Percentiles rank a stretch among this genome's conserved stretches.
These are phyloP conservation scores for Spongilla lacustris DNA, from an alignment of 37 sponge, comb jelly and placozoan species.

Conservation along the genomic window DNA sequence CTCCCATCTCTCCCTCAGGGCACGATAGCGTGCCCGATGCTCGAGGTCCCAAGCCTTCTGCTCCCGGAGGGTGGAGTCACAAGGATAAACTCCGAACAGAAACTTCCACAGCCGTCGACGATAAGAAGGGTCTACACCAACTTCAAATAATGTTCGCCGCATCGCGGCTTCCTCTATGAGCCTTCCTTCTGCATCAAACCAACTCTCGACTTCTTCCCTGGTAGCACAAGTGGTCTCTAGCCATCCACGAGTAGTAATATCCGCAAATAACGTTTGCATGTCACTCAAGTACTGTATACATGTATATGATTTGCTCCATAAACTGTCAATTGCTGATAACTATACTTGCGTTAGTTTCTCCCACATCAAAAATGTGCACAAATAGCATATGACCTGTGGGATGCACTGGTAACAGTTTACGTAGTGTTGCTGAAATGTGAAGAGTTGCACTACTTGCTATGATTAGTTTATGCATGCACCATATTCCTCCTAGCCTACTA, in stretches of 20 bases:
- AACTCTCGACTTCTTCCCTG: slow-evolving; percentile 26
- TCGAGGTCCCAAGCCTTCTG: slow-evolving; percentile 78
- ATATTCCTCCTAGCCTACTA: too few relatives aligned
- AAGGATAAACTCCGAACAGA: slow-evolving; percentile 78
- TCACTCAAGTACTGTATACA: too few relatives aligned
- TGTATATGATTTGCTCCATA: too few relatives aligned
- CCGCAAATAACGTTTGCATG: too few relatives aligned
- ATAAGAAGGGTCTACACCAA: slow-evolving; percentile 61
- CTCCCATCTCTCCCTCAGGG: slow-evolving; percentile 73
- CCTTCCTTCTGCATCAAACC: slow-evolving; percentile 81
- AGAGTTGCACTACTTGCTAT: too few relatives aligned
- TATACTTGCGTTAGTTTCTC: too few relatives aligned
- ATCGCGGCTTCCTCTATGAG: slow-evolving; percentile 71
- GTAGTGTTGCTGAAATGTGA: too few relatives aligned
- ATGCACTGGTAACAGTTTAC: too few relatives aligned
- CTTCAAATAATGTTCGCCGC: slow-evolving; percentile 68
- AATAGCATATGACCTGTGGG: too few relatives aligned
- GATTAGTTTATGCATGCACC: too few relatives aligned
- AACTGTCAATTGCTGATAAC: too few relatives aligned
- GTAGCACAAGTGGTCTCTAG: neutral
- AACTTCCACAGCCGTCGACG: slow-evolving; percentile 79
- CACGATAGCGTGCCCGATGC: slow-evolving; percentile 61
- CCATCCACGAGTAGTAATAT: neutral
- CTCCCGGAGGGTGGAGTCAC: slow-evolving; percentile 74
- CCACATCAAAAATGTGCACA: too few relatives aligned